phyloP scores from a whole-genome alignment of 2,113 vertebrate species.

The Alces alces region DNA sequence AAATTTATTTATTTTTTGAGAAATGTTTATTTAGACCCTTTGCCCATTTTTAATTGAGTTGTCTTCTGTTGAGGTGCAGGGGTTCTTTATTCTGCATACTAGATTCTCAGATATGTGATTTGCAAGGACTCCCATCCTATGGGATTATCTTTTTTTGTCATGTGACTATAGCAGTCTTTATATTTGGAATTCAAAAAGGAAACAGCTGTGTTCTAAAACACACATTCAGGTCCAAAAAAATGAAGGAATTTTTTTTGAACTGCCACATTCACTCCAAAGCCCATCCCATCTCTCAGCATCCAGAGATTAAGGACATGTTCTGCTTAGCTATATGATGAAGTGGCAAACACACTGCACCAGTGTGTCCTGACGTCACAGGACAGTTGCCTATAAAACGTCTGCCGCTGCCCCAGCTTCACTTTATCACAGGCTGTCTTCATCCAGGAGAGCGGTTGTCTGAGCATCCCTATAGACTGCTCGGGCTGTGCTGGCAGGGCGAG shows the following conservation, averaged over 20 bases:
- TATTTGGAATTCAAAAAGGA: background rate
- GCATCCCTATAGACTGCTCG: background rate
- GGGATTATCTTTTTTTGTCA: background rate
- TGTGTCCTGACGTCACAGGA: background rate
- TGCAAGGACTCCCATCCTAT: background rate
- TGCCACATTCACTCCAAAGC: background rate
- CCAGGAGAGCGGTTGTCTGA: background rate
- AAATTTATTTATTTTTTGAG: background rate
- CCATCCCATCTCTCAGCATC: background rate
- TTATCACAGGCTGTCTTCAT: background rate
- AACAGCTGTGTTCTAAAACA: background rate
- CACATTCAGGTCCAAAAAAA: background rate
- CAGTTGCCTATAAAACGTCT: background rate
- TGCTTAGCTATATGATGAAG: background rate
- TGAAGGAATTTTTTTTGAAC: background rate
- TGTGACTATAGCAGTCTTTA: background rate
- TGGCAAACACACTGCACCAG: background rate
- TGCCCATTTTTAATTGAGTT: background rate
- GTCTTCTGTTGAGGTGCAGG: background rate
- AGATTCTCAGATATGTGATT: background rate
- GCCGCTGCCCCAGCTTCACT: background rate
- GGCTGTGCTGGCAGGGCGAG: background rate
- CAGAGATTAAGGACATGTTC: background rate
- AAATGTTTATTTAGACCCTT: background rate
- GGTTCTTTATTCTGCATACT: background rate